Conservation (phyloP, 1,140 invertebrate species). For the Hyles vespertilio region DNA sequence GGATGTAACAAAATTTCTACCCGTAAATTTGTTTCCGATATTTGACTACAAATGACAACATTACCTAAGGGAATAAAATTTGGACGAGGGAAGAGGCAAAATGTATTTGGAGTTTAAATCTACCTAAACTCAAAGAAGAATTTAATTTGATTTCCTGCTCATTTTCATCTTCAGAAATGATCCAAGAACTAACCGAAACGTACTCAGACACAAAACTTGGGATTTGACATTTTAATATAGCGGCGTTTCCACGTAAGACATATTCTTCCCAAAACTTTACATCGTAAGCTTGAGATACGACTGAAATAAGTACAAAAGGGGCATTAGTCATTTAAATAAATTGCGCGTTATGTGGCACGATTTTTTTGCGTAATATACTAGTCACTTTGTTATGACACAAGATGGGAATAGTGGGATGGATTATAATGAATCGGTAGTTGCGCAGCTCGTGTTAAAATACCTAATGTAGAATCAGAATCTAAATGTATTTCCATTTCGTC, state of each 20-base stretch:
- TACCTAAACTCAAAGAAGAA: constrained; percentile 54
- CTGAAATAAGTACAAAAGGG: constrained; percentile 12
- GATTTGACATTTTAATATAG: constrained; percentile 89
- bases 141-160: constrained; percentile 57
- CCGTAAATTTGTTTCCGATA: no score
- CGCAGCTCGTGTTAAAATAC: constrained; percentile 29
- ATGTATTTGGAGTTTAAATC: no score
- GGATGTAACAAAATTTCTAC: no score
- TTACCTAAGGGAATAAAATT: no score
- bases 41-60: no score
- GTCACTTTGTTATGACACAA: no score
- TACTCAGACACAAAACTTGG: constrained; percentile 94
- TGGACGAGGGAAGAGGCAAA: no score
- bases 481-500: constrained; percentile 60
- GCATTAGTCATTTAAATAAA: background rate
- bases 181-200: constrained; percentile 86
- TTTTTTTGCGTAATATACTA: no score
- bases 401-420: no score
- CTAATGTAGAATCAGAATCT: constrained; percentile 55
- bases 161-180: constrained; percentile 74
- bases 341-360: no score
- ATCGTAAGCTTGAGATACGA: constrained; percentile 78
- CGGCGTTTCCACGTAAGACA: constrained; percentile 89
- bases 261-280: constrained; percentile 92
- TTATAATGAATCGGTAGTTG: no score